Percentiles rank a stretch among this genome's conserved stretches.
Conservation (phyloP, 2,113 vertebrate species). For the Odontesthes bonariensis region DNA sequence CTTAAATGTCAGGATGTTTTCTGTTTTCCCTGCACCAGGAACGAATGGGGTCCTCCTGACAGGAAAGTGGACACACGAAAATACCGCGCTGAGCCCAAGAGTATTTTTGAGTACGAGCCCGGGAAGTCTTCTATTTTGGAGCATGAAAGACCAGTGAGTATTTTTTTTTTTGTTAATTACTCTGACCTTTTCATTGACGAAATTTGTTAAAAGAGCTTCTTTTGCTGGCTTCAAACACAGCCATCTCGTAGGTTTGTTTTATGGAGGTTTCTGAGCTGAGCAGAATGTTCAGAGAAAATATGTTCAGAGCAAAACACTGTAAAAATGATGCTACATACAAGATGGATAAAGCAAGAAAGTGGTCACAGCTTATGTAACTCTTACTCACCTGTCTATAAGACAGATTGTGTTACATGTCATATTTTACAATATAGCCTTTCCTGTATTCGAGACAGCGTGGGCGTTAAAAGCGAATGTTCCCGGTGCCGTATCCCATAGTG, state of each 20-base stretch:
- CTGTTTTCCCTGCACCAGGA: slow-evolving; percentile 79
- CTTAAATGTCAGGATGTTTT: slow-evolving; percentile 1
- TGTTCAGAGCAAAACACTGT: neutral
- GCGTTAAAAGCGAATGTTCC: slow-evolving; percentile 45
- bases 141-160: slow-evolving; percentile 94
- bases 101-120: slow-evolving; percentile 98
- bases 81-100: slow-evolving; percentile 96
- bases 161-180: neutral
- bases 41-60: slow-evolving; percentile 96
- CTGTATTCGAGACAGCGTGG: slow-evolving; percentile 25
- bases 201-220: neutral
- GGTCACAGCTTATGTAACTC: neutral
- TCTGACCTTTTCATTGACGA: slow-evolving; percentile 9
- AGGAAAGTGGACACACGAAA: slow-evolving; percentile 97
- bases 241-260: neutral
- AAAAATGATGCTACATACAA: neutral
- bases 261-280: neutral
- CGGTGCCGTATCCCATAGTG: slow-evolving; percentile 11
- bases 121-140: slow-evolving; percentile 98
- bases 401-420: neutral
- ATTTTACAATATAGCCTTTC: slow-evolving; percentile 8
- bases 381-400: neutral
- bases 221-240: neutral
- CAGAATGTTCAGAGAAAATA: neutral
- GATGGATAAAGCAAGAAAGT: neutral